Percentiles rank a stretch among this genome's conserved stretches.
These are phyloP conservation scores for Anguilla obscura DNA, from an alignment of 2,797 vertebrate species.

Conservation along the genomic window DNA sequence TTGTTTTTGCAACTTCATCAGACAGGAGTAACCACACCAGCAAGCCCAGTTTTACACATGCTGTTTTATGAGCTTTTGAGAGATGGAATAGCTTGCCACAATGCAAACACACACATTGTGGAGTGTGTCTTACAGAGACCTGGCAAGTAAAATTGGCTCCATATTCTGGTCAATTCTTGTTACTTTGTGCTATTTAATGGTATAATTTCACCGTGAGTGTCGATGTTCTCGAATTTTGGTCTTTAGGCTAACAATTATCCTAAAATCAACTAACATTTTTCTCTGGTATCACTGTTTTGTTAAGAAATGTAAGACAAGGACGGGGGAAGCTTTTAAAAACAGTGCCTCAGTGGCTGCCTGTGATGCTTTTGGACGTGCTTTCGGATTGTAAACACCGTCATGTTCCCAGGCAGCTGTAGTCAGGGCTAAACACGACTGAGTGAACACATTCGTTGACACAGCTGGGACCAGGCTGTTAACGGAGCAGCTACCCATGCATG, in stretches of 20 bases:
- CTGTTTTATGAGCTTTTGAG: background rate
- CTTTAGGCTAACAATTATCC: background rate
- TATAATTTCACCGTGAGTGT: background rate
- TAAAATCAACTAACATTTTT: background rate
- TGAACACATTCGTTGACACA: background rate
- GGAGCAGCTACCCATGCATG: background rate
- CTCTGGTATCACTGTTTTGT: background rate
- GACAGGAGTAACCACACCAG: background rate
- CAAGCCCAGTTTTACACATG: background rate
- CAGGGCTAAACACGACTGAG: background rate
- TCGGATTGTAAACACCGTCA: background rate
- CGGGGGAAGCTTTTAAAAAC: background rate
- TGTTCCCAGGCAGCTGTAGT: background rate
- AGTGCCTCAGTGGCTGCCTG: background rate
- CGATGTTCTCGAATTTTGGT: background rate
- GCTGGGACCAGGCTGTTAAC: background rate
- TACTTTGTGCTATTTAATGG: background rate
- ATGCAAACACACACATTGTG: background rate
- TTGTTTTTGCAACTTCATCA: conserved; percentile 12
- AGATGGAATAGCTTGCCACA: background rate
- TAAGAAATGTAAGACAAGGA: background rate
- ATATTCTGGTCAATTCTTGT: background rate
- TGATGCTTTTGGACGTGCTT: background rate
- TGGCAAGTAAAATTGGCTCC: background rate
- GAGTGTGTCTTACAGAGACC: background rate